Evolutionary conservation across 1,140 invertebrate species (phyloP), one percentile per base, ranked within the genome.

Genomic region (Drosophila arizonae): DNA sequence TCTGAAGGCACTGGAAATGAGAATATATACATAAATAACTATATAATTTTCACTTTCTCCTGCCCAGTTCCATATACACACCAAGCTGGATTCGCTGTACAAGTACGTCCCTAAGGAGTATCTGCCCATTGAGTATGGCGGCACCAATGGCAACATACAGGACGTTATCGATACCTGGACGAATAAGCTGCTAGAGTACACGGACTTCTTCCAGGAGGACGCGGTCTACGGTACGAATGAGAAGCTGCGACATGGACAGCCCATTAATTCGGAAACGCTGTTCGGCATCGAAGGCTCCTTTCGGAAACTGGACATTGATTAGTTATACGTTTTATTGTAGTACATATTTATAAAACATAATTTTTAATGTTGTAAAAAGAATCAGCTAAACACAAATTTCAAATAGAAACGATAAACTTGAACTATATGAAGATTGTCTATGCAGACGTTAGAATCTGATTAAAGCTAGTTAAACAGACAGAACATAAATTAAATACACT

Each of bases 201-300:
- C 91, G 3, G 84, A 93, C 0, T 93, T 92, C 90, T 93, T 94
- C 62, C 78, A 93, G 21, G 92, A 94, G 74, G 93, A 95, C 77
- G 93, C 91, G 46, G 90, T 91, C 54, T 93, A 92, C 66, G 87
- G 92, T 13, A 93, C 94, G 9, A 93, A 94, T 73, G 94, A 95
- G 81, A 92, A 92, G 28, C 93, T 93, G 68, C 91, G 94, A 73
- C 93, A 93, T 0, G 94, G 93, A 9, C 93, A 93, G 72, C 93
- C 94, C 2, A 93, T 94, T 65, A 94, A 93, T 43, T 87, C 92
- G 0, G 92, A 93, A 39, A 93, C 93, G 10, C 78, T 95, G 1
- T 95, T 94, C 72, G 94, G 94, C 13, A 91, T 94, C n/a, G 94
- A 95, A 48, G 94, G 94, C 9, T 94, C 94, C 43, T 95, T 95